Evolutionary conservation across 2,113 vertebrate species (phyloP).

Genomic region (Calcarius ornatus): DNA sequence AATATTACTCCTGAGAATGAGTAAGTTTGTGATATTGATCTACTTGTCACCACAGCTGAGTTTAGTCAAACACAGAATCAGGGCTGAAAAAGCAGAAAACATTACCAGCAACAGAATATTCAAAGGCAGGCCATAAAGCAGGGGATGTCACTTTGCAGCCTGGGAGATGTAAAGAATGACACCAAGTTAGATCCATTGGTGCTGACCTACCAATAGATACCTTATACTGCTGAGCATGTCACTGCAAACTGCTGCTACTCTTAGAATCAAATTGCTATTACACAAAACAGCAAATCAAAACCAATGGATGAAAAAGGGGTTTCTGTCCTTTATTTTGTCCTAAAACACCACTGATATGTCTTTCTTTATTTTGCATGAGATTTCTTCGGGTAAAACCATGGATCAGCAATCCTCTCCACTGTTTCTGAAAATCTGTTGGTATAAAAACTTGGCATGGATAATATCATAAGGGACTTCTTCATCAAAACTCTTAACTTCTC

Average conservation of each 20-base stretch:
- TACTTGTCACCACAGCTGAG: neutral
- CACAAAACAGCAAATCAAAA: neutral
- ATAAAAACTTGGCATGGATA: neutral
- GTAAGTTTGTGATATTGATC: neutral
- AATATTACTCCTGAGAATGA: neutral
- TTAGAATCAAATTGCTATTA: neutral
- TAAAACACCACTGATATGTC: neutral
- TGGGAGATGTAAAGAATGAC: neutral
- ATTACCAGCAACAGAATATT: neutral
- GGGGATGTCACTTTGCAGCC: neutral
- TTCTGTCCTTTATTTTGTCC: neutral
- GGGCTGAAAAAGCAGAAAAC: neutral
- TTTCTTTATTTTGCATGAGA: neutral
- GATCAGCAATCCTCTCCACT: neutral
- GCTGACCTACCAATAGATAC: neutral
- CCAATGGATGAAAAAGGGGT: neutral
- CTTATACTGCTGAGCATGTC: neutral
- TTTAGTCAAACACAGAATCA: neutral
- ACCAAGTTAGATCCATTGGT: neutral
- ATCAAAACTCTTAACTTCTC: neutral
- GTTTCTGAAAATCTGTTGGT: neutral
- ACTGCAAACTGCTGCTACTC: neutral
- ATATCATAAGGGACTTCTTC: slow-evolving; percentile 6
- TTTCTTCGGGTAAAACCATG: neutral
- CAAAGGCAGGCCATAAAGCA: neutral